phyloP scores from a whole-genome alignment of 2,113 vertebrate species.

The Marcusenius ussheri region DNA sequence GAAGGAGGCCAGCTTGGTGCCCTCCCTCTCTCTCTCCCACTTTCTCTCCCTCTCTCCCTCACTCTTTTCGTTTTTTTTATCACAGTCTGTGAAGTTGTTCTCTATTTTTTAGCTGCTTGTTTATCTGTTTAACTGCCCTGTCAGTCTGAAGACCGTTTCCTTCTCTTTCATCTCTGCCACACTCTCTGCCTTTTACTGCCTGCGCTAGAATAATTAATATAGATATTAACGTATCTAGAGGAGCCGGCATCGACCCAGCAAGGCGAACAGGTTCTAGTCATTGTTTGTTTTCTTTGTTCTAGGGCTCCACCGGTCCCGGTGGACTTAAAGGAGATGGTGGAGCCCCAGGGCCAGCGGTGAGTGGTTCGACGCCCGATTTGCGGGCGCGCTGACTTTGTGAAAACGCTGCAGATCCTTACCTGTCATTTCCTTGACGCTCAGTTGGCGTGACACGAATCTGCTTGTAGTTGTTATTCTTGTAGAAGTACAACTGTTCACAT shows the following conservation, averaged over 20 bases:
- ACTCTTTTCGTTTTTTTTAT: neutral
- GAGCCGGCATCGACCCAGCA: neutral
- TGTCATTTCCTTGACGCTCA: neutral
- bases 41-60: conserved; percentile 19
- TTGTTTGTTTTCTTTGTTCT: conserved; percentile 22
- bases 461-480: conserved; percentile 2
- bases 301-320: conserved; percentile 53
- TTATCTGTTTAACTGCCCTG: neutral
- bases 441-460: neutral
- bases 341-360: conserved; percentile 47
- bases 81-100: neutral
- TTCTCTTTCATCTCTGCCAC: neutral
- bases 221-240: neutral
- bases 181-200: neutral
- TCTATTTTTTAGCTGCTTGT: neutral
- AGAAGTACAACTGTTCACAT: neutral
- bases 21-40: neutral
- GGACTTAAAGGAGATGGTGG: conserved; percentile 59
- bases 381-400: neutral
- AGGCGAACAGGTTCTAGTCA: neutral
- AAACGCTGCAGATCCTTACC: neutral
- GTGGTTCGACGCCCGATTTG: conserved; percentile 24
- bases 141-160: neutral
- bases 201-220: neutral
- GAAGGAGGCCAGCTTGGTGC: neutral